Base-by-base conservation (phyloP, 2,888 invertebrate species). In the Drosophila vallismaia region DNA sequence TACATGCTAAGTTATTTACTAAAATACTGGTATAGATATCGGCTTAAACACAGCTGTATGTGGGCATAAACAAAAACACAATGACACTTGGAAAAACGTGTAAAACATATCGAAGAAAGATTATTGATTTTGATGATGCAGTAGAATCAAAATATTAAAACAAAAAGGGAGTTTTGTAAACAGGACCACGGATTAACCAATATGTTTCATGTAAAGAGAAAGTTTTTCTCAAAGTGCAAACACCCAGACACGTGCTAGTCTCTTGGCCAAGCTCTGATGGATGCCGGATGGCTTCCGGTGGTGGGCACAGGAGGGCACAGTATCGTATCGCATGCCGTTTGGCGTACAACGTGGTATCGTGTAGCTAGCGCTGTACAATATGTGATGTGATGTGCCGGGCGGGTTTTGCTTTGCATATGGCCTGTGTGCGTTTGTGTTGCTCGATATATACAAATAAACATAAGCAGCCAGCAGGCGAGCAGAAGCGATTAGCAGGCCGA, bases 371-470 rank as follows among this genome's bases (percentile, higher is more conserved):
- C 45, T 60, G 59, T 60, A 7, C 28, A 28, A 28, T 28, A 14
- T 42, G 19, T 8, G 42, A 19, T 42, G 42, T 19, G 42, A 74
- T 71, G 66, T 75, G 57, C 64, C 54, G 33, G 45, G 12, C 10
- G 69, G 51, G 70, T 73, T 75, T 86, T 76, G 75, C 79, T 85
- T 86, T 84, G 75, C 79, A 77, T 76, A 79, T 77, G 72, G 64
- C 69, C 66, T 71, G 72, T 69, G 79, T 84, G 84, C 77, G 82
- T 79, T 79, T 89, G 89, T 84, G 80, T 88, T 81, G 84, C 82
- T 77, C 86, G 83, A 86, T 87, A 87, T 86, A 88, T 86, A 89
- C 84, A 89, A 87, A 86, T 84, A 86, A 84, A 86, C 89, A 89
- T 87, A 86, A 84, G 81, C 76, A 69, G 64, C 69, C 75, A 89